Percentiles rank a stretch among this genome's conserved stretches.
Evolutionary conservation across 1,140 invertebrate species (phyloP).

Genomic region (Capitella teleta): DNA sequence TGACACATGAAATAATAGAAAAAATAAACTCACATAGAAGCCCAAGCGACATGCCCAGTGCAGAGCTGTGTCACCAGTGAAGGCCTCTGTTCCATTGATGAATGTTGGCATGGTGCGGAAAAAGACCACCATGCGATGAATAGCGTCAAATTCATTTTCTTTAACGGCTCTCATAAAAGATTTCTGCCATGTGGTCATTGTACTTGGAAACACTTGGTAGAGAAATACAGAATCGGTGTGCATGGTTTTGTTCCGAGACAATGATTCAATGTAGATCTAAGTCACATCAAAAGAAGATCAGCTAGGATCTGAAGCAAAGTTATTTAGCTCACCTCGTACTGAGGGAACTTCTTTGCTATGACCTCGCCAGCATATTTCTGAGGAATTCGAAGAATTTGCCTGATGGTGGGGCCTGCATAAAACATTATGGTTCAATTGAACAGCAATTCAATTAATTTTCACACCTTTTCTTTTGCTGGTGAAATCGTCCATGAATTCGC

Average conservation of each 20-base stretch:
- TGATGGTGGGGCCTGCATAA: conserved; percentile 18
- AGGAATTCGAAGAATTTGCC: conserved; percentile 23
- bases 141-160: conserved; percentile 31
- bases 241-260: conserved; percentile 33
- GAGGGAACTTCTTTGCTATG: conserved; percentile 26
- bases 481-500: conserved; percentile 35
- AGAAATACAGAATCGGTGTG: conserved; percentile 30
- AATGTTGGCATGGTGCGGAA: conserved; percentile 28
- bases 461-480: conserved; percentile 27
- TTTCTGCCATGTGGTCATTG: conserved; percentile 27
- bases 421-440: conserved; percentile 1
- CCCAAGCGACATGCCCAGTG: conserved; percentile 33
- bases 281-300: too few relatives aligned
- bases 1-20: background rate
- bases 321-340: conserved; percentile 27
- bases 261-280: conserved; percentile 30
- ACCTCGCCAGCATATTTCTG: conserved; percentile 23
- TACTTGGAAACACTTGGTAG: conserved; percentile 39
- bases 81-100: conserved; percentile 33
- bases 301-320: background rate
- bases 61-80: conserved; percentile 31
- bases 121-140: conserved; percentile 34
- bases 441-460: background rate
- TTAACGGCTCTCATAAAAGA: conserved; percentile 28
- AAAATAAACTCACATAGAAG: conserved; percentile 26